Conservation (phyloP, 2,888 invertebrate genomes). For the Sarcophaga carnaria region DNA sequence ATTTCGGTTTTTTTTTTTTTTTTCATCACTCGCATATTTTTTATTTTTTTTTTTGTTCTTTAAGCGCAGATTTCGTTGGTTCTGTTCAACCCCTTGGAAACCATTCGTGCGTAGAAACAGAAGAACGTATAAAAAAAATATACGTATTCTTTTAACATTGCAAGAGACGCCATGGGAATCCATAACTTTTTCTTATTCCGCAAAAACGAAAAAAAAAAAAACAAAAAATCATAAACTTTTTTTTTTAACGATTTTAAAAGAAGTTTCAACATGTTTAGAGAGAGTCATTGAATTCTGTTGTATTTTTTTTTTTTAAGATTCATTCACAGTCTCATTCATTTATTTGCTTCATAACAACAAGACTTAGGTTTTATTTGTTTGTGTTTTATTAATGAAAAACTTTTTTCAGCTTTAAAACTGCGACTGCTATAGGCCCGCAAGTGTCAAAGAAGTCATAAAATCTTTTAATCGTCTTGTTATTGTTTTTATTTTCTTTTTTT, state of each 20-base stretch:
- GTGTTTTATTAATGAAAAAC: not conserved
- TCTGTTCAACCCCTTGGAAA: constrained; percentile 43
- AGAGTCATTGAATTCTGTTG: constrained; percentile 39
- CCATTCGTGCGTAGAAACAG: constrained; percentile 51
- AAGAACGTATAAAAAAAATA: not conserved
- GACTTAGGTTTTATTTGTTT: not conserved
- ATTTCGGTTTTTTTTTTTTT: no score
- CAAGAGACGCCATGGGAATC: constrained; percentile 61
- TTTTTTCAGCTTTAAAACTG: not conserved
- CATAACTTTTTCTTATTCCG: constrained; percentile 50
- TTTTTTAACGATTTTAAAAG: constrained; percentile 13
- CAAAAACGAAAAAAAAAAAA: constrained; percentile 19
- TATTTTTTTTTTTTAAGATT: not conserved
- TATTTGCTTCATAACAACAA: not conserved
- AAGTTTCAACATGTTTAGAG: constrained; percentile 34
- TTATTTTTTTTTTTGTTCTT: no score
- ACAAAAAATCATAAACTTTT: constrained; percentile 3
- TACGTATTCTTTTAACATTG: not conserved
- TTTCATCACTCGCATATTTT: no score
- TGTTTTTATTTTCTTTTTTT: not conserved
- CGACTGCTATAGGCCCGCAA: not conserved
- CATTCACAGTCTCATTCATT: not conserved
- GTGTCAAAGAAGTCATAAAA: not conserved
- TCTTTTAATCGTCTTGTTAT: not conserved
- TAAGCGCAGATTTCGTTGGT: not conserved